Percentiles rank a stretch among this genome's conserved stretches.
These are phyloP conservation scores for Mormyrus lacerda DNA, from an alignment of 2,113 vertebrate species.

Conservation along the genomic window DNA sequence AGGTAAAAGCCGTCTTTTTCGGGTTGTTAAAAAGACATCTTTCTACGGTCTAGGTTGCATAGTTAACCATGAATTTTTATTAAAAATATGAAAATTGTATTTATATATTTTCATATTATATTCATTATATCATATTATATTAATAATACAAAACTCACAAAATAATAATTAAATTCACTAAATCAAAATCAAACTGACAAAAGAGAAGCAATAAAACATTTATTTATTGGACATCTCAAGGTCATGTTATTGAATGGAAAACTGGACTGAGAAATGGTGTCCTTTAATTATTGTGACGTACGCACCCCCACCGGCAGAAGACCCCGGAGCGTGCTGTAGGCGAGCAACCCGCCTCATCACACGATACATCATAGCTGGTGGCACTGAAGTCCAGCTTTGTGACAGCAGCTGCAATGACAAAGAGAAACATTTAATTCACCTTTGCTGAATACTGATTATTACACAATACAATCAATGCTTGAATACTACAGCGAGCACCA, in stretches of 20 bases:
- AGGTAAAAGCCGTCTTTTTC: too few relatives aligned
- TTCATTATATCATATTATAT: background rate
- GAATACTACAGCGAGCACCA: background rate
- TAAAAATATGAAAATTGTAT: background rate
- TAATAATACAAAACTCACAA: background rate
- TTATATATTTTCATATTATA: background rate
- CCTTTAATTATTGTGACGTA: too few relatives aligned
- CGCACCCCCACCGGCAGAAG: too few relatives aligned
- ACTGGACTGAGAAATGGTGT: background rate
- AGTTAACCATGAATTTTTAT: background rate
- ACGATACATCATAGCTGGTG: too few relatives aligned
- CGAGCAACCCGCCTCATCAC: too few relatives aligned
- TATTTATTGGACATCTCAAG: background rate
- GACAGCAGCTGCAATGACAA: too few relatives aligned
- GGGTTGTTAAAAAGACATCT: too few relatives aligned
- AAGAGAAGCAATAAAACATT: background rate
- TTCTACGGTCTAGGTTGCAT: background rate
- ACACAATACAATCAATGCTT: background rate
- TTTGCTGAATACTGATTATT: too few relatives aligned
- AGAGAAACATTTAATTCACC: too few relatives aligned
- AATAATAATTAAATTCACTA: background rate
- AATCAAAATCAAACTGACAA: background rate
- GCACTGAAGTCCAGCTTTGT: too few relatives aligned
- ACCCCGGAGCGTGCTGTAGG: too few relatives aligned
- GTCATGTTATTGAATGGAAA: background rate